Base-by-base conservation (phyloP, 92 coral and sea anemone genomes). In the Parazoanthus atlanticus region DNA sequence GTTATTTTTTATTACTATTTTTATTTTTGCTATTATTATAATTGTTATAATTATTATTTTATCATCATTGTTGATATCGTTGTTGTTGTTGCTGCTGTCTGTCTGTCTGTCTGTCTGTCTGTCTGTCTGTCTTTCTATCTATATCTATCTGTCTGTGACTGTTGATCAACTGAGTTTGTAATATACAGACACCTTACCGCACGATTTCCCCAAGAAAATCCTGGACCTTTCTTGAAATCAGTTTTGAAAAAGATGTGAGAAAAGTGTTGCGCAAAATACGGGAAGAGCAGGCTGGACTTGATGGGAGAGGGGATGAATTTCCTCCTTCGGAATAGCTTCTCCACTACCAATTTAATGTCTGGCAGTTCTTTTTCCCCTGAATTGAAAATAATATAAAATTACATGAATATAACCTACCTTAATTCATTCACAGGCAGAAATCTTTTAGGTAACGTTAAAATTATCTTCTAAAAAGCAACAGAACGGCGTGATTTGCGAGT, bases 151-250 rank as follows among this genome's bases (percentile, higher is more conserved):
- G 30, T 66, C 72, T 66, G 72, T 66, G 23, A 4, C 28, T 23
- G 2, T 66, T 6, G 30, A 10, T 11, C 56, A 49, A 1, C 8
- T 23, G 28, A 23, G 72, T 23, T 5, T 66, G 11, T 12, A 28
- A 66, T 6, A 64, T 2, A 19, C 26, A n/a, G 0, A 66, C 30
- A 10, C 8, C 80, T 76, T 76, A 76, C 80, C 54, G 80, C 80
- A 30, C 80, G 80, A 40, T 76, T 76, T 38, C 80, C 80, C 80
- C 80, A 76, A 76, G 80, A 76, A 38, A 76, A 76, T 76, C 80
- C 80, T 3, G 80, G 80, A 16, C 80, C 80, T 76, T 76, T 76
- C 29, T 76, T 38, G 40, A 76, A 76, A 76, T 76, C 80, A 23
- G 80, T 76, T n/a, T 76, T 76, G 31, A 76, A 76, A 76, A 76